Conservation (phyloP, 2,113 vertebrate genomes). For the Fregetta grallaria region DNA sequence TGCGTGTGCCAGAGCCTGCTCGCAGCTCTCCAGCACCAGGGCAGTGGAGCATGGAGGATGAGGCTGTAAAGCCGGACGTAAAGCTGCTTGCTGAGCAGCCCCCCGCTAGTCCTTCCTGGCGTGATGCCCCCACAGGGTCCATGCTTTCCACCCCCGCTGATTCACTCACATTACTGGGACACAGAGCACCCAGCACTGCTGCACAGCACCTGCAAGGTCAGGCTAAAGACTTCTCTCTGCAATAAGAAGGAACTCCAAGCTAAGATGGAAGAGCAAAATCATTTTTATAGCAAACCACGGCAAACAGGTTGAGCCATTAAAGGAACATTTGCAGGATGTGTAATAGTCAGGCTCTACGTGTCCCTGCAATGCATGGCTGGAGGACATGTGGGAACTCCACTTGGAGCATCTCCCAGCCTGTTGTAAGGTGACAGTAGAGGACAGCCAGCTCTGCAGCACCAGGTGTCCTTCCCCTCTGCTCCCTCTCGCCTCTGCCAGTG, state of each 20-base stretch:
- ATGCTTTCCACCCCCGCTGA: neutral
- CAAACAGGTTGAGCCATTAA: neutral
- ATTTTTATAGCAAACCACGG: neutral
- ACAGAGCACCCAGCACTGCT: neutral
- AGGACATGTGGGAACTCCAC: neutral
- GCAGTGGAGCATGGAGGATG: neutral
- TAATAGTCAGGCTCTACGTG: neutral
- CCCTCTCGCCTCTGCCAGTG: neutral
- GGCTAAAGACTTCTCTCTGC: neutral
- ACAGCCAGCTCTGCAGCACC: neutral
- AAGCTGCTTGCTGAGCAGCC: neutral
- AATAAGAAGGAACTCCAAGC: neutral
- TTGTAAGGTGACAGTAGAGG: neutral
- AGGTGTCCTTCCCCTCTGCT: neutral
- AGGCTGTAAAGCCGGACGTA: neutral
- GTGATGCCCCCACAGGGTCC: neutral
- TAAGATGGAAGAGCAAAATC: neutral
- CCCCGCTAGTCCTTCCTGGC: neutral
- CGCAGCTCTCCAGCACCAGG: neutral
- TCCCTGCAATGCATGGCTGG: neutral
- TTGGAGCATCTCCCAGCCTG: neutral
- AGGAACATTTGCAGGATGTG: fast-evolving
- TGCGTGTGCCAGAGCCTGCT: neutral
- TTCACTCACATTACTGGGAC: neutral
- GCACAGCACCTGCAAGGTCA: neutral